These are phyloP conservation scores for Fukomys damarensis DNA, from an alignment of 2,113 vertebrate genomes.

Conservation along the genomic window DNA sequence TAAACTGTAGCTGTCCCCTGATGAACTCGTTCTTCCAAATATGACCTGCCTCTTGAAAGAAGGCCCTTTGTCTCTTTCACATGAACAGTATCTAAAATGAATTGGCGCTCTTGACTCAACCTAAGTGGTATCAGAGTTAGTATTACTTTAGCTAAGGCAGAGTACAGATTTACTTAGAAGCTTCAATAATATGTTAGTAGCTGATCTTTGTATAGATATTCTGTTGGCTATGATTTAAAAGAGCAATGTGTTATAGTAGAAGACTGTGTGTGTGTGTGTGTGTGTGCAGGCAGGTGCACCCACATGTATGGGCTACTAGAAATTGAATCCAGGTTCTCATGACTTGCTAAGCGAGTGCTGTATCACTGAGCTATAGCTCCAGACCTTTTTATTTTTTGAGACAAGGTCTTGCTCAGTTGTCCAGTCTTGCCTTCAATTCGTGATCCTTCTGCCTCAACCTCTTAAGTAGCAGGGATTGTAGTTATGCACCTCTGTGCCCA, in stretches of 20 bases:
- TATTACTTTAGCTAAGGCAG: slow-evolving; percentile 4
- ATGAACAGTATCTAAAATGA: background rate
- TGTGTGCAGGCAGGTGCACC: fast-evolving
- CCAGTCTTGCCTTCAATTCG: background rate
- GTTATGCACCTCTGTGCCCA: background rate
- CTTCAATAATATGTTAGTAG: background rate
- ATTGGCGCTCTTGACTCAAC: background rate
- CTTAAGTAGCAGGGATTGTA: background rate
- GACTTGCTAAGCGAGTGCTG: background rate
- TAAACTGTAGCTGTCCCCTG: background rate
- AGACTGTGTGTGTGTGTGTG: background rate
- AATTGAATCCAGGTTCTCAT: background rate
- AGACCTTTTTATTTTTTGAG: background rate
- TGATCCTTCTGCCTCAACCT: background rate
- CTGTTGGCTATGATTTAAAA: background rate
- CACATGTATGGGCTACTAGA: background rate
- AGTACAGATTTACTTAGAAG: background rate
- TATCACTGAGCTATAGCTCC: background rate
- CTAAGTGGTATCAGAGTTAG: background rate
- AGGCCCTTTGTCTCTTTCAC: background rate
- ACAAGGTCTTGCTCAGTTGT: background rate
- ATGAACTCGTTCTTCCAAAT: background rate
- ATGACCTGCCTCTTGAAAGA: background rate
- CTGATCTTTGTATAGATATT: background rate
- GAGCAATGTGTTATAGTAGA: background rate